phyloP scores from a whole-genome alignment of 2,888 invertebrate species.

The Tinea trinotella region DNA sequence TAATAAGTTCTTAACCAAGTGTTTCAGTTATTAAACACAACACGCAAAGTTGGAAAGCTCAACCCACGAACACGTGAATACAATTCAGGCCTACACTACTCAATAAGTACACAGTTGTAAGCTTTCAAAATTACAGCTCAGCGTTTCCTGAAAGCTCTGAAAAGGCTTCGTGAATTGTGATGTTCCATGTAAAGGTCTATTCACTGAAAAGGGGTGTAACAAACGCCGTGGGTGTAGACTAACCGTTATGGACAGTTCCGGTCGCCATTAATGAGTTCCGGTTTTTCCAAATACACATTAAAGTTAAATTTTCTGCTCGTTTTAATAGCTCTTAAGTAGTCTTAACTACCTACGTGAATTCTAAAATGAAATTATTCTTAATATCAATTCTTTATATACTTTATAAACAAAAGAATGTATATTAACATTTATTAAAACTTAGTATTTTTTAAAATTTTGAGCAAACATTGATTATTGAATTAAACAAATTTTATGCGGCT shows the following conservation, averaged over 20 bases:
- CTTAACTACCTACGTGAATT: no score
- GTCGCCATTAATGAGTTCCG: neutral
- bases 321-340: no score
- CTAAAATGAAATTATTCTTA: no score
- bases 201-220: neutral
- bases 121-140: constrained; percentile 5
- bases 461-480: no score
- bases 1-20: no score
- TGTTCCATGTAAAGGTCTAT: neutral
- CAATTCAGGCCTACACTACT: neutral
- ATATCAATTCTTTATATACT: no score
- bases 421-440: no score
- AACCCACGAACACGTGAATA: neutral
- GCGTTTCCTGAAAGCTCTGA: neutral
- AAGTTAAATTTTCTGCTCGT: neutral
- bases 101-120: neutral
- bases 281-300: neutral
- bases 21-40: no score
- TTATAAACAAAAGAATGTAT: no score
- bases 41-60: no score
- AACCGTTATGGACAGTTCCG: constrained; percentile 5
- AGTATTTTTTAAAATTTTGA: no score
- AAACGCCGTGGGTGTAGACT: neutral
- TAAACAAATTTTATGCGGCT: no score
- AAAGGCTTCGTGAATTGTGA: neutral